A percentile compares a stretch with the other conserved stretches of the same genome.
Conservation (phyloP, 2,113 vertebrate species). For the Sinosuthora webbiana region DNA sequence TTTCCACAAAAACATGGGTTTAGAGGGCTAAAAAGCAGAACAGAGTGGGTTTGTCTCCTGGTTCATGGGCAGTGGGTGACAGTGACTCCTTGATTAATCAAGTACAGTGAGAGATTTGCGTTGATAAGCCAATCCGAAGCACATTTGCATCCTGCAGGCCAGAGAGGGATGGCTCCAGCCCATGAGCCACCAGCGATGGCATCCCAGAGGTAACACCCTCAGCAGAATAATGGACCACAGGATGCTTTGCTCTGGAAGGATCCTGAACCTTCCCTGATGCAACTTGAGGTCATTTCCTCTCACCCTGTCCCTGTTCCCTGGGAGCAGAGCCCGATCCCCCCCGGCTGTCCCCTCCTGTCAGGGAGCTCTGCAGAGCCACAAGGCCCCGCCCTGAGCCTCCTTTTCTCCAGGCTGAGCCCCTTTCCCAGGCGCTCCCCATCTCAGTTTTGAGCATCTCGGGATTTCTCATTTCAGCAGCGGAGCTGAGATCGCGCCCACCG, state of each 20-base stretch:
- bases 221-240: neutral
- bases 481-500: neutral
- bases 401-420: neutral
- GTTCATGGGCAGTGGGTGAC: neutral
- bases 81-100: neutral
- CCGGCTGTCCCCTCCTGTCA: neutral
- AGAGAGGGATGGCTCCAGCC: neutral
- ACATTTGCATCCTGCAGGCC: neutral
- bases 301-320: neutral
- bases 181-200: neutral
- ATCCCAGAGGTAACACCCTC: neutral
- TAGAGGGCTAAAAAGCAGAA: neutral
- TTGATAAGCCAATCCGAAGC: neutral
- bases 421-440: neutral
- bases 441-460: neutral
- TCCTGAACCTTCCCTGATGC: neutral
- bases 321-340: neutral
- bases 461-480: neutral
- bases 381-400: neutral
- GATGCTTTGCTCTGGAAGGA: neutral
- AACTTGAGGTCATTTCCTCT: rapidly evolving
- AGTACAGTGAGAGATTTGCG: neutral
- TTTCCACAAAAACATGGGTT: neutral
- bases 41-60: neutral
- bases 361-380: neutral